These are phyloP conservation scores for Balearica regulorum DNA, from an alignment of 2,797 vertebrate genomes.

Conservation along the genomic window DNA sequence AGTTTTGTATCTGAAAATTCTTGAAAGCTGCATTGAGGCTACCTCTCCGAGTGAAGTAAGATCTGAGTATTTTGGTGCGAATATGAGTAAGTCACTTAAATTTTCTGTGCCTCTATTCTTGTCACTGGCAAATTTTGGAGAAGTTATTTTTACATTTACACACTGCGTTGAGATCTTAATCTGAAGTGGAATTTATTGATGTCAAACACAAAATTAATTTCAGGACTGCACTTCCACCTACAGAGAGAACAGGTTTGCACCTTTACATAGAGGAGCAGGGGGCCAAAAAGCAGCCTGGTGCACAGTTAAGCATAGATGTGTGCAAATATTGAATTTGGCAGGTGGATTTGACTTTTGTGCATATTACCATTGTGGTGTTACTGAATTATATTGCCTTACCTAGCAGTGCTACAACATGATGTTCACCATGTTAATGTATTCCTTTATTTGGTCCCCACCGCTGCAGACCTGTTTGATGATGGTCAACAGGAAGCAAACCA, in stretches of 20 bases:
- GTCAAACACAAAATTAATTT: neutral
- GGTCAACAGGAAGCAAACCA: neutral
- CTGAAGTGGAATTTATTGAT: neutral
- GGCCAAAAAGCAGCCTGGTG: neutral
- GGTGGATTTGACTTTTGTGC: neutral
- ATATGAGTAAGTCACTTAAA: neutral
- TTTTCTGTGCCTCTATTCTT: neutral
- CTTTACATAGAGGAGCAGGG: neutral
- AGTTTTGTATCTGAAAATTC: neutral
- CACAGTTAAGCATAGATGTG: neutral
- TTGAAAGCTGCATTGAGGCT: constrained; percentile 4
- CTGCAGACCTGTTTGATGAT: neutral
- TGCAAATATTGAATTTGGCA: neutral
- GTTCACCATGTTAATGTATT: neutral
- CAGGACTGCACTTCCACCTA: neutral
- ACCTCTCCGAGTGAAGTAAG: neutral
- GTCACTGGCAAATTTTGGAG: neutral
- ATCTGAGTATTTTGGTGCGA: neutral
- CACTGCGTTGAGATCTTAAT: neutral
- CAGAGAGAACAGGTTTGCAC: neutral
- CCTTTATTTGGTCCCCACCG: neutral
- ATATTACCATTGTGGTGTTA: neutral
- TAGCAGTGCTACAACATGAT: neutral
- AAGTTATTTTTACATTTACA: neutral
- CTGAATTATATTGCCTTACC: neutral